These are phyloP conservation scores for Deroptyus accipitrinus DNA, from an alignment of 2,113 vertebrate species.

Conservation along the genomic window DNA sequence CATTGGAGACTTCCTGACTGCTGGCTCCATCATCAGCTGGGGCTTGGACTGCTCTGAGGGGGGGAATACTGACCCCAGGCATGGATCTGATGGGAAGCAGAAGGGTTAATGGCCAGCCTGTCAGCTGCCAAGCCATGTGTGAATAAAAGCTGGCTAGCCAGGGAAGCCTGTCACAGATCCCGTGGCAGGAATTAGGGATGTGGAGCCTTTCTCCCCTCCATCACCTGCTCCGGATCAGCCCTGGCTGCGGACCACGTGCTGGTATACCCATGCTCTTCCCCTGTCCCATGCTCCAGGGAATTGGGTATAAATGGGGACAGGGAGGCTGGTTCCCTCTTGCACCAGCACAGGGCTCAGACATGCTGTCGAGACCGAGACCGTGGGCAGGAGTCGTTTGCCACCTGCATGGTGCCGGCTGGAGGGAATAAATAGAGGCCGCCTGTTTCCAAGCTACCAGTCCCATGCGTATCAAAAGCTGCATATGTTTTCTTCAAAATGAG, in stretches of 20 bases:
- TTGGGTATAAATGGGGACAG: neutral
- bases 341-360: neutral
- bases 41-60: neutral
- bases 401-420: neutral
- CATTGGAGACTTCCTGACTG: rapidly evolving
- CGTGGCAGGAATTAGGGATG: conserved; percentile 38
- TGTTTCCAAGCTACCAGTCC: conserved; percentile 24
- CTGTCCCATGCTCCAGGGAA: neutral
- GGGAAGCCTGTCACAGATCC: conserved; percentile 9
- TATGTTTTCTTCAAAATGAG: conserved; percentile 21
- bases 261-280: rapidly evolving
- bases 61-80: rapidly evolving
- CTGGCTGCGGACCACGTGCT: rapidly evolving
- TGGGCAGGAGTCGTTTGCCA: conserved; percentile 3
- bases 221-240: conserved; percentile 30
- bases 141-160: neutral
- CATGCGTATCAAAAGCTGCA: neutral
- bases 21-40: neutral
- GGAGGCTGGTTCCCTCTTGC: neutral
- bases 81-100: neutral
- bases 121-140: neutral
- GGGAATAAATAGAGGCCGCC: neutral
- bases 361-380: neutral
- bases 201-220: neutral
- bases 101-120: conserved; percentile 17